Evolutionary conservation across 2,113 vertebrate genomes (phyloP).

Genomic region (Malurus alboscapulatus): DNA sequence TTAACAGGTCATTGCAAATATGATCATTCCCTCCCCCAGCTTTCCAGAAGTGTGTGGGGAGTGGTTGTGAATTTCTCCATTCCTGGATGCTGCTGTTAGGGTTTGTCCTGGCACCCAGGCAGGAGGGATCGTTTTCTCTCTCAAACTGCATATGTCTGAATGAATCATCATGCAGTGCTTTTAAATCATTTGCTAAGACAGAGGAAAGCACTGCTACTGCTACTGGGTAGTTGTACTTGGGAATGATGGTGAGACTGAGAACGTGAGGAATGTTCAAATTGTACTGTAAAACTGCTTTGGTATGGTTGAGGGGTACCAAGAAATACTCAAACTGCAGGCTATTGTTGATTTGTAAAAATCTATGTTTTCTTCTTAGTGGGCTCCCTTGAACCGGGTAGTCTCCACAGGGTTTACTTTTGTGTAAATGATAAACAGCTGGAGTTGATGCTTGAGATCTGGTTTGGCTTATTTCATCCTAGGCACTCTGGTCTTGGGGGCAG

Average conservation of each 20-base stretch:
- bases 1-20: background rate
- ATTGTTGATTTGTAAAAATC: background rate
- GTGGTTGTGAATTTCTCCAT: background rate
- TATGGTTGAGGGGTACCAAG: background rate
- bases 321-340: background rate
- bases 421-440: background rate
- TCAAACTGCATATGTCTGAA: background rate
- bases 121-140: background rate
- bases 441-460: background rate
- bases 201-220: background rate
- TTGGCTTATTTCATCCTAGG: background rate
- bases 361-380: background rate
- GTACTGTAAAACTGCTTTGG: background rate
- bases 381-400: background rate
- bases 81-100: background rate
- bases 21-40: background rate
- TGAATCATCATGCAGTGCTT: constrained; percentile 26
- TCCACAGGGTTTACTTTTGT: background rate
- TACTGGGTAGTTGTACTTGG: background rate
- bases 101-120: constrained; percentile 21
- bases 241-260: background rate
- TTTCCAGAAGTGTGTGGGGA: background rate
- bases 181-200: background rate
- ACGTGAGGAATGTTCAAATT: background rate
- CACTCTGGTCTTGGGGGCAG: background rate